Percentiles rank a stretch among this genome's conserved stretches.
Evolutionary conservation across 1,140 invertebrate species (phyloP).

Genomic region (Panonychus citri): DNA sequence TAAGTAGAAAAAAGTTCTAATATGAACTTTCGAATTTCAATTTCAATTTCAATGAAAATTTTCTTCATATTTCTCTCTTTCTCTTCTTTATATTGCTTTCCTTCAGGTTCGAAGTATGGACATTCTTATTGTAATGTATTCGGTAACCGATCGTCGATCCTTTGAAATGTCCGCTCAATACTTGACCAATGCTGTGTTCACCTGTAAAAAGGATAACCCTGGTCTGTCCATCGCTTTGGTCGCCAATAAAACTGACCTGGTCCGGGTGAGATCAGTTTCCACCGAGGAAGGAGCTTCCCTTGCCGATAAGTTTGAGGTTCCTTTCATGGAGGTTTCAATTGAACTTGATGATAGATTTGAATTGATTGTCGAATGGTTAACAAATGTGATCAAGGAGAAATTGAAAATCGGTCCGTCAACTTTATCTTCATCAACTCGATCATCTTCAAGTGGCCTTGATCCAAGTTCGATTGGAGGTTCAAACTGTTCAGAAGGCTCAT

Average conservation of each 20-base stretch:
- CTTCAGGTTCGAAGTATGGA: constrained; percentile 25
- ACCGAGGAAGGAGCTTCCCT: constrained; percentile 66
- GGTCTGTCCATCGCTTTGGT: constrained; percentile 60
- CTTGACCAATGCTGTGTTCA: constrained; percentile 37
- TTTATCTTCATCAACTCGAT: too few relatives aligned
- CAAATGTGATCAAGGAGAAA: not conserved
- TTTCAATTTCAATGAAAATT: too few relatives aligned
- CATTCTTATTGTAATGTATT: constrained; percentile 75
- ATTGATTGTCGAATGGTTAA: not conserved
- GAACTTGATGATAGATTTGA: not conserved
- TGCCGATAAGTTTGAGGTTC: constrained; percentile 66
- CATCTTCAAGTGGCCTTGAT: not conserved
- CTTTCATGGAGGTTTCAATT: constrained; percentile 73
- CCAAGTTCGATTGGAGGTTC: not conserved
- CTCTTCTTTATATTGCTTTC: not conserved
- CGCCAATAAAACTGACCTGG: constrained; percentile 84
- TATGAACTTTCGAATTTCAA: too few relatives aligned
- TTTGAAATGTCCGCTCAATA: constrained; percentile 47
- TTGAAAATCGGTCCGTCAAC: not conserved
- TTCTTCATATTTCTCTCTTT: not conserved
- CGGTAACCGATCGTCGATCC: constrained; percentile 53
- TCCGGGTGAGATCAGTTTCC: constrained; percentile 53
- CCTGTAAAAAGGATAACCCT: not conserved
- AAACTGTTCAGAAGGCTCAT: too few relatives aligned
- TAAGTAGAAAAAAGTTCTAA: too few relatives aligned